Conservation (phyloP, 2,113 vertebrate genomes). For the Corapipo altera region DNA sequence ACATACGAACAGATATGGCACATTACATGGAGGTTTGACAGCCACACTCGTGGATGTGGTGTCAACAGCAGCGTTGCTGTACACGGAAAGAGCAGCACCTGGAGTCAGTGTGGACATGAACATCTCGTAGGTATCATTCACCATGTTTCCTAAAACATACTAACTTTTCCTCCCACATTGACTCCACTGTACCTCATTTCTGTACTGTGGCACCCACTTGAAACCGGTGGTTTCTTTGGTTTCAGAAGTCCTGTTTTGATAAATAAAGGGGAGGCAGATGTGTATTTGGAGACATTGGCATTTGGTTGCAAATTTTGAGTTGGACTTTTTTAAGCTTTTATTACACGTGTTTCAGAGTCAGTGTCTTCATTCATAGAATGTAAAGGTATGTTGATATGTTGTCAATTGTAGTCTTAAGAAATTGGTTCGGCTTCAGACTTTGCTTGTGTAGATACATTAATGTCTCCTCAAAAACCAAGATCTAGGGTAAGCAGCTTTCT, state of each 20-base stretch:
- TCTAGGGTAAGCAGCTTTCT: neutral
- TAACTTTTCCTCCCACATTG: neutral
- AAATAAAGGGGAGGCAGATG: neutral
- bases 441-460: fast-evolving
- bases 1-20: conserved; percentile 86
- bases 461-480: neutral
- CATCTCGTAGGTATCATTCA: conserved; percentile 84
- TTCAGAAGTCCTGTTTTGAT: neutral
- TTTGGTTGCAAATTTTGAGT: neutral
- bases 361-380: neutral
- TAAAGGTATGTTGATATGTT: neutral
- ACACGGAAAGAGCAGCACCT: conserved; percentile 79
- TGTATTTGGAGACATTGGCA: neutral
- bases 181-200: neutral
- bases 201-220: neutral
- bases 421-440: neutral
- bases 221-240: neutral
- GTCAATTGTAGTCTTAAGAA: neutral
- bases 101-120: conserved; percentile 98
- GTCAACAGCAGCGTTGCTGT: conserved; percentile 85
- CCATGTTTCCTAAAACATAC: neutral
- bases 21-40: conserved; percentile 89
- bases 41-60: conserved; percentile 89
- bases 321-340: neutral
- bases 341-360: fast-evolving